Base-by-base conservation (phyloP, 2,113 vertebrate genomes). In the Pithys albifrons region DNA sequence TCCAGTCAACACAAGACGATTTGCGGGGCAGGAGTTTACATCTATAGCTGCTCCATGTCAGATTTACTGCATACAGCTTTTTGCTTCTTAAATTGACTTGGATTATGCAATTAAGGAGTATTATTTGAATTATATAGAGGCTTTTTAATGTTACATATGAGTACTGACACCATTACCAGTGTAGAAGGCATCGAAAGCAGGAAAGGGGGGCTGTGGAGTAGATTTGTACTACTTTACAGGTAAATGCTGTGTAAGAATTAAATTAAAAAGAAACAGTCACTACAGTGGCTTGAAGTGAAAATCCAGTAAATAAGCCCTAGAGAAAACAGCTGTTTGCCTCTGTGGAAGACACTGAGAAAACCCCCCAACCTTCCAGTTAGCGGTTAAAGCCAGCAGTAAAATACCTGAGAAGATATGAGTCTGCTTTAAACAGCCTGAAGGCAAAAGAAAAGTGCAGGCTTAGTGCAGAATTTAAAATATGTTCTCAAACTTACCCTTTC, bases 401-500 rank as follows among this genome's bases (percentile, higher is more conserved):
- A 75, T 25, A 77, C 10, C 16, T 76, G 24, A 87, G 55, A 76
- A 66, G 16, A 71, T 16, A 31, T 3, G 7, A 85, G 25, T 16
- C 25, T 84, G 17, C 14, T 74, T 74, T 91, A 17, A 87, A 55
- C 27, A 46, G 27, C 35, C 41, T 45, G 74, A 59, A 23, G 52
- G 71, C 7, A 54, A 73, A 94, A 74, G 61, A 28, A 75, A 75
- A 75, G 81, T 9, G 51, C 27, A 65, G 27, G 15, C 0, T 33
- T 28, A 64, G 41, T 64, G 10, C 0, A 71, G n/a, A 45, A 78
- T 43, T 74, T 75, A 85, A 96, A 93, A 15, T 28, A 75, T 54
- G 25, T 45, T 85, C 14, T 75, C 43, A 85, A 59, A 97, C 98
- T 85, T 98, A 99, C 99, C 98, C 99, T 98, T 97, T 99, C 99